phyloP scores from a whole-genome alignment of 1,140 invertebrate genomes.

The Formica exsecta region DNA sequence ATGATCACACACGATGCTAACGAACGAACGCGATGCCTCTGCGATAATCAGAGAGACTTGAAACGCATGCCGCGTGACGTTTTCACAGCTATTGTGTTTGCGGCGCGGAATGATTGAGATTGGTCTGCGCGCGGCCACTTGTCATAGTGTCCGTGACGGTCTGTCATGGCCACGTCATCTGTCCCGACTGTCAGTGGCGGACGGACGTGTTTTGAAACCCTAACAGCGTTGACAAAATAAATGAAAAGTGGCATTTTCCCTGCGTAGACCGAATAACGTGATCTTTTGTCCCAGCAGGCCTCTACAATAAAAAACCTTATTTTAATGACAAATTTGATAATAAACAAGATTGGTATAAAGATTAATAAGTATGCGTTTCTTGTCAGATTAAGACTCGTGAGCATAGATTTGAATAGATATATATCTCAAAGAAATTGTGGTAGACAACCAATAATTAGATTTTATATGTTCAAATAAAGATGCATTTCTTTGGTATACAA shows the following conservation, averaged over 20 bases:
- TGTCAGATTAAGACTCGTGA: no score
- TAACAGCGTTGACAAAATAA: no score
- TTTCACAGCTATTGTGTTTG: conserved; percentile 71
- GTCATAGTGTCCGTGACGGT: conserved; percentile 28
- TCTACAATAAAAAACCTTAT: not conserved
- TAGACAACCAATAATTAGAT: no score
- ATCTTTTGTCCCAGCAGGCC: not conserved
- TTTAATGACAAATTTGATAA: not conserved
- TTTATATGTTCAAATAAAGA: no score
- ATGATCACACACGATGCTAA: not conserved
- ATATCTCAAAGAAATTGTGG: no score
- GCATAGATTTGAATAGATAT: no score
- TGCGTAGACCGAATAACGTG: no score
- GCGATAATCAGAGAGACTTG: conserved; percentile 43
- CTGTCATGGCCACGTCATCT: conserved; percentile 44
- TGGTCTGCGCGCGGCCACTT: conserved; percentile 25
- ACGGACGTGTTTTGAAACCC: not conserved
- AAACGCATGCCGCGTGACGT: conserved; percentile 60
- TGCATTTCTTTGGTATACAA: no score
- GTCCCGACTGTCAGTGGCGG: conserved; percentile 16
- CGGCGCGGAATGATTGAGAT: conserved; percentile 78
- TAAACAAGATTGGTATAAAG: no score
- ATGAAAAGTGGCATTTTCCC: no score
- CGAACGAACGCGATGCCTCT: not conserved
- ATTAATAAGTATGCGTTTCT: no score